Evolutionary conservation across 2,888 invertebrate species (phyloP).

Genomic region (Drosophila flavopinicola): DNA sequence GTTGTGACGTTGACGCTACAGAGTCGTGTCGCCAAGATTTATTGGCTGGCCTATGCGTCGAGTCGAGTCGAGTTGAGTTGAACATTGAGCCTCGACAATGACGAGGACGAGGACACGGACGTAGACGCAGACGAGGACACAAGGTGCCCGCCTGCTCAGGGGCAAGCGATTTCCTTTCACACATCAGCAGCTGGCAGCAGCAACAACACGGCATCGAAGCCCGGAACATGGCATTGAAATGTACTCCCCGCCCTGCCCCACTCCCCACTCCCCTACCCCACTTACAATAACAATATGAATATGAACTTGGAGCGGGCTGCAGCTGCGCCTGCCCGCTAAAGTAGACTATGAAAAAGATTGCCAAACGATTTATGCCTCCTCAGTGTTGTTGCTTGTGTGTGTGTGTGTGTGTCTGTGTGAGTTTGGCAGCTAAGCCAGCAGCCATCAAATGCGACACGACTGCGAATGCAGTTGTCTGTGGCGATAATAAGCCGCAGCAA

Average conservation of each 20-base stretch:
- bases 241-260: background rate
- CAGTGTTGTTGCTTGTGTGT: slow-evolving; percentile 15
- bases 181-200: slow-evolving; percentile 16
- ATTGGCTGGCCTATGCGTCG: slow-evolving; percentile 60
- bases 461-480: slow-evolving; percentile 57
- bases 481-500: slow-evolving; percentile 65
- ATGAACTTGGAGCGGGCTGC: slow-evolving; percentile 10
- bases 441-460: slow-evolving; percentile 41
- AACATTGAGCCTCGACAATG: slow-evolving; percentile 23
- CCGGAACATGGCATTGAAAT: slow-evolving; percentile 35
- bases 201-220: slow-evolving; percentile 14
- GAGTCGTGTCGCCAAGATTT: slow-evolving; percentile 71
- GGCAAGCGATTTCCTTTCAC: slow-evolving; percentile 26
- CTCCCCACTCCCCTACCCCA: background rate
- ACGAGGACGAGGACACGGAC: slow-evolving; percentile 23
- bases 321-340: slow-evolving; percentile 39
- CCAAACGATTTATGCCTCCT: slow-evolving; percentile 70
- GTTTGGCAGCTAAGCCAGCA: slow-evolving; percentile 19
- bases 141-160: slow-evolving; percentile 30
- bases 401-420: slow-evolving; percentile 5
- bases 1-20: slow-evolving; percentile 10
- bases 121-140: slow-evolving; percentile 26
- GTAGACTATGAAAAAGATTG: slow-evolving; percentile 62
- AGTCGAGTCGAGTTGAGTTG: slow-evolving; percentile 30
- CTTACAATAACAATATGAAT: slow-evolving; percentile 70